phyloP scores from a whole-genome alignment of 1,140 invertebrate species.

The Cyclina sinensis region DNA sequence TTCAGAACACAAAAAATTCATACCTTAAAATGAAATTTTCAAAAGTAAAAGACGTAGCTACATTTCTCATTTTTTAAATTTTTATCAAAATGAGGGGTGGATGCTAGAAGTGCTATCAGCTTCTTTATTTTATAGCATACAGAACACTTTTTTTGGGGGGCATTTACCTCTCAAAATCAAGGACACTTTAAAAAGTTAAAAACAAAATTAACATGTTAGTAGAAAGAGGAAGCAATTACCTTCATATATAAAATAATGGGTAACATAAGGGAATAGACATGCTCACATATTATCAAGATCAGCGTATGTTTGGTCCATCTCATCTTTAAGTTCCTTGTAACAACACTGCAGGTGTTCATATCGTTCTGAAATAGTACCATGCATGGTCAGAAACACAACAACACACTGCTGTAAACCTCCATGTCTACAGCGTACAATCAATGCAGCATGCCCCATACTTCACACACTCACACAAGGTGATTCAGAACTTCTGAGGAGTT shows the following conservation, averaged over 20 bases:
- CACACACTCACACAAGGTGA: too few relatives aligned
- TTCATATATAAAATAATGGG: conserved; percentile 44
- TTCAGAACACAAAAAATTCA: too few relatives aligned
- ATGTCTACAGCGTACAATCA: background rate
- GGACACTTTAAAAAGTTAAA: too few relatives aligned
- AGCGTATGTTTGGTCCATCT: conserved; percentile 98
- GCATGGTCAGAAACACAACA: conserved; percentile 79
- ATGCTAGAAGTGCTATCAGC: too few relatives aligned
- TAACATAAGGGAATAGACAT: conserved; percentile 20
- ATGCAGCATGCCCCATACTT: background rate
- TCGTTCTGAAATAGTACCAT: conserved; percentile 90
- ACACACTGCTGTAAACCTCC: conserved; percentile 51
- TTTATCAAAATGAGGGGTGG: too few relatives aligned
- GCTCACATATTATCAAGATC: conserved; percentile 79
- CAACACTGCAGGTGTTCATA: background rate
- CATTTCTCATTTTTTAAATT: too few relatives aligned
- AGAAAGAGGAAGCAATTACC: conserved; percentile 15
- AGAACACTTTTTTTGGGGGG: too few relatives aligned
- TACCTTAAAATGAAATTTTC: too few relatives aligned
- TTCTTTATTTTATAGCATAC: too few relatives aligned
- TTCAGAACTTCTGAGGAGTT: background rate
- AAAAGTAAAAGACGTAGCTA: too few relatives aligned
- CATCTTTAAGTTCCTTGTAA: conserved; percentile 93
- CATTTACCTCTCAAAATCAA: too few relatives aligned
- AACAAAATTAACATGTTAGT: too few relatives aligned